Conservation (phyloP, 2,113 vertebrate genomes). For the Psephotus haematonotus region DNA sequence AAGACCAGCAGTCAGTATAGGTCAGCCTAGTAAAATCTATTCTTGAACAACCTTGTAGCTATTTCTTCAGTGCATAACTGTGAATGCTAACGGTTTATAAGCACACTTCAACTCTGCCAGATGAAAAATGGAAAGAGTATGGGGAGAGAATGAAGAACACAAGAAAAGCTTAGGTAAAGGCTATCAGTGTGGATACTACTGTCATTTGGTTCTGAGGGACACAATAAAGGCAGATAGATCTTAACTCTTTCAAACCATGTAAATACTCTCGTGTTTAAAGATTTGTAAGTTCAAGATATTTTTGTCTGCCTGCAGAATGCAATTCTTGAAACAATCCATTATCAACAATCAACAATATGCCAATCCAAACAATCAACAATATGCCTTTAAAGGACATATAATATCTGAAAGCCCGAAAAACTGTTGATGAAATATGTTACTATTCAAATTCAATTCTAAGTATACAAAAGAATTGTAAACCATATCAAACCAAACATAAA, state of each 20-base stretch:
- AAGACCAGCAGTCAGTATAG: not conserved
- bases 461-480: not conserved
- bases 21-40: not conserved
- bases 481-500: not conserved
- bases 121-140: not conserved
- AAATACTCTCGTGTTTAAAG: not conserved
- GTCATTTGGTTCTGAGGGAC: not conserved
- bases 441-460: not conserved
- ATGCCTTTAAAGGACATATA: not conserved
- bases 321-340: constrained; percentile 5
- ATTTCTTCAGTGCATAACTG: not conserved
- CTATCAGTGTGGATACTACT: not conserved
- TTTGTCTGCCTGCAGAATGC: not conserved
- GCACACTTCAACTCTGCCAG: not conserved
- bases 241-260: not conserved
- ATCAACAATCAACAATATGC: not conserved
- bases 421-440: not conserved
- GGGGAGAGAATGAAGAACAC: not conserved
- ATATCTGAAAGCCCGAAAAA: not conserved
- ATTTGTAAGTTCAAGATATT: not conserved
- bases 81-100: not conserved
- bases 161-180: not conserved
- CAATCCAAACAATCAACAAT: not conserved
- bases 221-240: not conserved
- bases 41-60: not conserved